Percentiles rank a stretch among this genome's conserved stretches.
Conservation (phyloP, 1,140 invertebrate species). For the Chrysoperla carnea region DNA sequence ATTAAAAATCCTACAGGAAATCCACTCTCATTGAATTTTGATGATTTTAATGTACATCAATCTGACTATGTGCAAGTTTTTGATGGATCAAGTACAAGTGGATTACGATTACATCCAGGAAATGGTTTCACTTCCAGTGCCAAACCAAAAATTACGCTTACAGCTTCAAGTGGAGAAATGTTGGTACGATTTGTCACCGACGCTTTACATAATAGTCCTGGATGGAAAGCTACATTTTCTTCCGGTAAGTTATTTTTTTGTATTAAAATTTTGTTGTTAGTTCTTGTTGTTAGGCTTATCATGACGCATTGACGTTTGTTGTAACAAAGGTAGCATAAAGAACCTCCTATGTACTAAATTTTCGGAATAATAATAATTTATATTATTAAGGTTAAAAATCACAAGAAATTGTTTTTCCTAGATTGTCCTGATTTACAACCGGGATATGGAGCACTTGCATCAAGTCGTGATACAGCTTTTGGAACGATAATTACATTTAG, state of each 20-base stretch:
- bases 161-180: slow-evolving; percentile 85
- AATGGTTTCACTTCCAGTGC: slow-evolving; percentile 68
- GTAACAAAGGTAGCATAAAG: too few relatives aligned
- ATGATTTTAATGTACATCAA: slow-evolving; percentile 68
- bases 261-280: too few relatives aligned
- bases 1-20: slow-evolving; percentile 69
- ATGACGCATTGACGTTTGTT: too few relatives aligned
- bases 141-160: slow-evolving; percentile 73
- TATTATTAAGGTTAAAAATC: too few relatives aligned
- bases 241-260: slow-evolving; percentile 43
- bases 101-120: slow-evolving; percentile 70
- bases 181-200: slow-evolving; percentile 75
- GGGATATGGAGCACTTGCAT: slow-evolving; percentile 72
- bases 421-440: slow-evolving; percentile 76
- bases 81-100: slow-evolving; percentile 71
- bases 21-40: slow-evolving; percentile 73
- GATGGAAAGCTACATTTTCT: slow-evolving; percentile 85
- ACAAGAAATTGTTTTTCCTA: slow-evolving; percentile 30
- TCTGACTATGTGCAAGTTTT: slow-evolving; percentile 81
- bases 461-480: slow-evolving; percentile 80
- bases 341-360: too few relatives aligned
- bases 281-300: too few relatives aligned
- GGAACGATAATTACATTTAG: slow-evolving; percentile 79
- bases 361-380: too few relatives aligned
- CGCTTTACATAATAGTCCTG: slow-evolving; percentile 59